Evolutionary conservation across 2,113 vertebrate genomes (phyloP).

Genomic region (Tragelaphus buxtoni): DNA sequence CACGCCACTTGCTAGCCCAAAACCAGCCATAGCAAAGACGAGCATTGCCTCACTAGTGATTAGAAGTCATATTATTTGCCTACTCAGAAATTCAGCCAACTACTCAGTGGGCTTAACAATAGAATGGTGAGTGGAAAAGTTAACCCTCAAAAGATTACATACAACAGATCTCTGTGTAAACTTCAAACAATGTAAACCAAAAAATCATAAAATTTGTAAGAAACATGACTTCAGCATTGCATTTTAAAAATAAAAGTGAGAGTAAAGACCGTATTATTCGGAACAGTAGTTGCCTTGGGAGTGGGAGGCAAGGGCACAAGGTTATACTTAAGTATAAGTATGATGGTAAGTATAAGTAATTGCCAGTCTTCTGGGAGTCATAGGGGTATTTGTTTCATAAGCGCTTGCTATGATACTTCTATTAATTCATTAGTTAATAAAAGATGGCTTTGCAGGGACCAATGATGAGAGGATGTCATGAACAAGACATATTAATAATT

Average conservation of each 20-base stretch:
- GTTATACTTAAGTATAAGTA: neutral
- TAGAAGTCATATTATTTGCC: neutral
- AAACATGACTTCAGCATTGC: neutral
- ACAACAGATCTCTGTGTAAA: neutral
- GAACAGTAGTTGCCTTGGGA: neutral
- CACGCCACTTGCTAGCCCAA: neutral
- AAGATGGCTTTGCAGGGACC: neutral
- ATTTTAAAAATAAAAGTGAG: neutral
- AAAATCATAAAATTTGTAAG: neutral
- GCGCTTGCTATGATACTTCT: neutral
- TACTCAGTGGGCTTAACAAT: neutral
- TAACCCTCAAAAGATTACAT: neutral
- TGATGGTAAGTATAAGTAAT: neutral
- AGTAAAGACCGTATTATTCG: neutral
- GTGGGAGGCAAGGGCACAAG: neutral
- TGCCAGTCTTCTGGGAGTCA: neutral
- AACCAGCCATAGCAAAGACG: neutral
- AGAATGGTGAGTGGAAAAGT: neutral
- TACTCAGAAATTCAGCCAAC: neutral
- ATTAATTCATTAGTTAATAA: neutral
- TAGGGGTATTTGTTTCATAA: neutral
- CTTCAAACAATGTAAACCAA: neutral
- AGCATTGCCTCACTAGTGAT: neutral
- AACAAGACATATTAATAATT: neutral
- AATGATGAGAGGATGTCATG: neutral